phyloP scores from a whole-genome alignment of 2,113 vertebrate genomes.

The Amblyornis subalaris region DNA sequence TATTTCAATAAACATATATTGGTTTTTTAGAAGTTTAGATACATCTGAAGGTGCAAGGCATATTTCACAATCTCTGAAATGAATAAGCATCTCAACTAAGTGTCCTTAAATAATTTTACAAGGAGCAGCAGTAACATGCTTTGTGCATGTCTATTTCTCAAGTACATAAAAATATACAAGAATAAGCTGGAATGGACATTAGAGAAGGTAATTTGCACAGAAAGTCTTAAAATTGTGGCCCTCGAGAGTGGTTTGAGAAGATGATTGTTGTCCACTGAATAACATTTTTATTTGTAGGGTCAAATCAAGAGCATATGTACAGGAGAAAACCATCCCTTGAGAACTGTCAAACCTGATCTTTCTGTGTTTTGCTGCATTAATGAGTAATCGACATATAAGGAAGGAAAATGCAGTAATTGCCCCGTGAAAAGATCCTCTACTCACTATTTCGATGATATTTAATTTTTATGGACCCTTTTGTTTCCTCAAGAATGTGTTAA shows the following conservation, averaged over 20 bases:
- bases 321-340: conserved; percentile 58
- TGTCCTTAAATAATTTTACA: neutral
- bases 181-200: neutral
- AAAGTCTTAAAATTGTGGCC: neutral
- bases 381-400: conserved; percentile 59
- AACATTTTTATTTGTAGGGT: conserved; percentile 46
- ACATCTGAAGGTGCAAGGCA: neutral
- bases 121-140: neutral
- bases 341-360: conserved; percentile 55
- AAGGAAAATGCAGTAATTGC: conserved; percentile 45
- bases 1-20: neutral
- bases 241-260: conserved; percentile 1
- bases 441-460: neutral
- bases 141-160: neutral
- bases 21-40: neutral
- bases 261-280: neutral
- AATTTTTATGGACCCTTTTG: neutral
- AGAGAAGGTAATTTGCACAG: neutral
- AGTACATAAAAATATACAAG: neutral
- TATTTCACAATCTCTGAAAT: neutral
- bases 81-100: neutral
- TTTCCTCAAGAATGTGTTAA: neutral
- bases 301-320: conserved; percentile 51
- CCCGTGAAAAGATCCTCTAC: conserved; percentile 31
- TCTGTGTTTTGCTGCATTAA: conserved; percentile 66